Percentiles rank a stretch among this genome's conserved stretches.
These are phyloP conservation scores for Cotesia congregata DNA, from an alignment of 2,888 invertebrate genomes.

Conservation along the genomic window DNA sequence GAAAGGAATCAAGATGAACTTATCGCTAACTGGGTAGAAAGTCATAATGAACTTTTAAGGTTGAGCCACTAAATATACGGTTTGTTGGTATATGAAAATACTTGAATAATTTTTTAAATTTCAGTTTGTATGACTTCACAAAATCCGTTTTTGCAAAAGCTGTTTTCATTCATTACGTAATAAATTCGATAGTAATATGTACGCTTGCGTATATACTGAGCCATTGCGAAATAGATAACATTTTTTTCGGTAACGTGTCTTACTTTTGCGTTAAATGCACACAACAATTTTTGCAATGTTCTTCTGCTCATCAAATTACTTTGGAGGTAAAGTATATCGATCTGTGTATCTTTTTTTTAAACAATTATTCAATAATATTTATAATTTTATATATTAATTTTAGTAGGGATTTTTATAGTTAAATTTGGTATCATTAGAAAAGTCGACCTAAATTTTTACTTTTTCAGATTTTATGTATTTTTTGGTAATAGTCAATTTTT, in stretches of 20 bases:
- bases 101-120: background rate
- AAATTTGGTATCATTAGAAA: too few relatives aligned
- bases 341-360: too few relatives aligned
- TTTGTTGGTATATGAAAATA: background rate
- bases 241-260: background rate
- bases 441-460: too few relatives aligned
- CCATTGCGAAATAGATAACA: too few relatives aligned
- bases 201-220: background rate
- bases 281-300: conserved; percentile 9
- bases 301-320: conserved; percentile 9
- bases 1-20: background rate
- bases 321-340: background rate
- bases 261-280: background rate
- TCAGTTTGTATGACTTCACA: background rate
- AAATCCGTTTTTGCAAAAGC: background rate
- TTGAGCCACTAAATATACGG: background rate
- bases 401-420: too few relatives aligned
- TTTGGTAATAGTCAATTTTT: too few relatives aligned
- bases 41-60: background rate
- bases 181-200: background rate
- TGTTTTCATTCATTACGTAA: background rate
- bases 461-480: too few relatives aligned
- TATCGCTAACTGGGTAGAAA: background rate
- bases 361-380: too few relatives aligned
- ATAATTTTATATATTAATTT: too few relatives aligned